Base-by-base conservation (phyloP, 1,140 invertebrate species). In the Sitodiplosis mosellana region DNA sequence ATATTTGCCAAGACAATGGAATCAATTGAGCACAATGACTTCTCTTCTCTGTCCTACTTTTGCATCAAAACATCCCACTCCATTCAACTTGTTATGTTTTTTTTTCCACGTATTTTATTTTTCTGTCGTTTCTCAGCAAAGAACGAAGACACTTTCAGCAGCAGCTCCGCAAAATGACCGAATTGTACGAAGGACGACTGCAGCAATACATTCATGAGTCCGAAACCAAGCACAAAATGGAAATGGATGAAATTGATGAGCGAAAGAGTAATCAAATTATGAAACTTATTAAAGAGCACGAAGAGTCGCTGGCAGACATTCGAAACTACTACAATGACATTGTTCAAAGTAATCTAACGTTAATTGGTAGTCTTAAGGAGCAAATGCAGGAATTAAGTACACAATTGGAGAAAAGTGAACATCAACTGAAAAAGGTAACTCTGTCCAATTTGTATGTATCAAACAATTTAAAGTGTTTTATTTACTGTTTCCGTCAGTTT, bases 271-370 rank as follows among this genome's bases (percentile, higher is more conserved):
- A 77, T 46, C 86, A 92, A 60, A 77, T 92, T 14, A 75, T 78
- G 14, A 77, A 80, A 17, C 60, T 94, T 45, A 83, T 86, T 51
- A 77, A 77, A 50, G 78, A 83, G 54, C 87, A 94, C 59, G 84
- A 90, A 50, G 78, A 79, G 55, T 80, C 83, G 1, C 88, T 91
- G 59, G 72, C 75, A 40, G 83, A 92, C 59, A 80, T 93, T 59
- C 93, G 91, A 65, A 84, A 83, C 61, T 94, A 92, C 68, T 95
- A 92, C 55, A 92, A 91, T 56, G 87, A 93, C 54, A 90, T 94
- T 37, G 89, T 86, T 1, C 63, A 90, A 1, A 93, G 93, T 60
- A 94, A 93, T 64, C 69, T 94, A 49, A 83, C 76, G 45, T 64
- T 89, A 8, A 89, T 90, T 27, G 77, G 78, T 51, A 83, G 75